Percentiles rank a stretch among this genome's conserved stretches.
These are phyloP conservation scores for Mormyrus iriodes DNA, from an alignment of 2,113 vertebrate species.

Conservation along the genomic window DNA sequence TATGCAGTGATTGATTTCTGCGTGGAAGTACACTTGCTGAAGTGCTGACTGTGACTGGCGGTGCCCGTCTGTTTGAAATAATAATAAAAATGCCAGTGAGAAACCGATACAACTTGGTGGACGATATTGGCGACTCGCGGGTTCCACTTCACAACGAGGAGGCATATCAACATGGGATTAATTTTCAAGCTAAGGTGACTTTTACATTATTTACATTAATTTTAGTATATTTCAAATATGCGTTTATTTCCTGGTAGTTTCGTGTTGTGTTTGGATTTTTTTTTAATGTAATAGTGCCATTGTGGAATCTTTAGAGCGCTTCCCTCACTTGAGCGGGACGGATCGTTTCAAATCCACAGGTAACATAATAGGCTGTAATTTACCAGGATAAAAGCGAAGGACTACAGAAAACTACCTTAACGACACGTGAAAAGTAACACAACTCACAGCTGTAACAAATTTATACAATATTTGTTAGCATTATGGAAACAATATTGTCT, in stretches of 20 bases:
- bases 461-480: background rate
- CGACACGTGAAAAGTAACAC: background rate
- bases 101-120: conserved; percentile 89
- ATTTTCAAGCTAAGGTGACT: conserved; percentile 86
- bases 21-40: conserved; percentile 18
- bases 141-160: conserved; percentile 83
- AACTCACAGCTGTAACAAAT: background rate
- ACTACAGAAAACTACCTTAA: background rate
- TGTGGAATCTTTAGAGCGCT: background rate
- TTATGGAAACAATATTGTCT: background rate
- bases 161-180: conserved; percentile 82
- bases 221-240: background rate
- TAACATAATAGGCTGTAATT: background rate
- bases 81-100: conserved; percentile 63
- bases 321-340: background rate
- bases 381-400: background rate
- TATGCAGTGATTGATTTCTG: background rate
- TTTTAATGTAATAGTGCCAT: background rate
- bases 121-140: conserved; percentile 78
- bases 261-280: background rate
- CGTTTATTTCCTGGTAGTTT: background rate
- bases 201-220: background rate
- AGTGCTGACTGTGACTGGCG: background rate
- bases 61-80: background rate
- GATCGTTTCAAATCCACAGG: background rate